These are phyloP conservation scores for Cynocephalus volans DNA, from an alignment of 2,113 vertebrate species.

Conservation along the genomic window DNA sequence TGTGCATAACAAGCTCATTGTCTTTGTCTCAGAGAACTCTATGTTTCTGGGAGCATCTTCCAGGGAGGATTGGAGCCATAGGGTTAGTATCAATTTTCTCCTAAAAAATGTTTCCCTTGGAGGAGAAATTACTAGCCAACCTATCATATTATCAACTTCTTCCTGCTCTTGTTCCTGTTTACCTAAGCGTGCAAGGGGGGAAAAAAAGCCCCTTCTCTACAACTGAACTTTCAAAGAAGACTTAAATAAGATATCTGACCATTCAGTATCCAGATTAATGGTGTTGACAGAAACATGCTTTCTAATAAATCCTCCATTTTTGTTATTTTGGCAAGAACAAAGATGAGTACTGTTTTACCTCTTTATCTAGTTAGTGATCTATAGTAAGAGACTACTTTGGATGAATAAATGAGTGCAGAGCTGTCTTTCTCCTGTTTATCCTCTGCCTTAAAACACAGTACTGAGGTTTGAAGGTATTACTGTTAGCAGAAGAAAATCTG, in stretches of 20 bases:
- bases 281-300: conserved; percentile 19
- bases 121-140: conserved; percentile 38
- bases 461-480: neutral
- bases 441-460: neutral
- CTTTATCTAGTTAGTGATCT: neutral
- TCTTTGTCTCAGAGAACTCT: conserved; percentile 75
- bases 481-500: neutral
- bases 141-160: conserved; percentile 44
- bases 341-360: neutral
- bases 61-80: conserved; percentile 66
- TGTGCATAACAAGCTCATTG: conserved; percentile 81
- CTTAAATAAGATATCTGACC: neutral
- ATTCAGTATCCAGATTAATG: neutral
- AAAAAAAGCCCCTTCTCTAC: neutral
- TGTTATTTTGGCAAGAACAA: neutral
- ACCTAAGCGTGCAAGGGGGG: neutral
- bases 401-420: neutral
- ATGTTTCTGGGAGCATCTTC: conserved; percentile 80
- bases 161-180: conserved; percentile 12
- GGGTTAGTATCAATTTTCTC: conserved; percentile 77
- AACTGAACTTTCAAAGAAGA: neutral
- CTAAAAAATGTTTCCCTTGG: conserved; percentile 74
- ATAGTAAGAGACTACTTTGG: neutral
- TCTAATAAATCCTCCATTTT: neutral
- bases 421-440: neutral